phyloP scores from a whole-genome alignment of 2,888 invertebrate genomes.

The Anthrax anthrax region DNA sequence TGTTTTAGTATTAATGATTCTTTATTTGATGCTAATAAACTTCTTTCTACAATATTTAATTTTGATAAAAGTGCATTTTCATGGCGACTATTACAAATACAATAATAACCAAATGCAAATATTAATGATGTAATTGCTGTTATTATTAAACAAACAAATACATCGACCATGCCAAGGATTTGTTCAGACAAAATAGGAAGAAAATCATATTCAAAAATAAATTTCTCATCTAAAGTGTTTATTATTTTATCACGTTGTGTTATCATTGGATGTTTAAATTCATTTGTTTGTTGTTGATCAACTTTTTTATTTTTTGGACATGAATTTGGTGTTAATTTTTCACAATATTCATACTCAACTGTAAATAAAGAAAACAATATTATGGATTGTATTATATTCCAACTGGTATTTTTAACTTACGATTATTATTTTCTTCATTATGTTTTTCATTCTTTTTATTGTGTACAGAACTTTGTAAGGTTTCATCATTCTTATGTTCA shows the following conservation, averaged over 20 bases:
- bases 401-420: not conserved
- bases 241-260: not conserved
- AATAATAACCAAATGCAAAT: conserved; percentile 63
- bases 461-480: conserved; percentile 22
- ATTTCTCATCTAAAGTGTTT: not conserved
- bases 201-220: conserved; percentile 16
- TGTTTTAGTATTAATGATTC: conserved; percentile 53
- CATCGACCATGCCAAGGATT: conserved; percentile 32
- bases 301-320: conserved; percentile 11
- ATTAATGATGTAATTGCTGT: conserved; percentile 58
- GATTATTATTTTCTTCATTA: not conserved
- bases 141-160: conserved; percentile 45
- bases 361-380: not conserved
- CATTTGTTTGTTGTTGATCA: not conserved
- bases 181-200: conserved; percentile 19
- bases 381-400: not conserved
- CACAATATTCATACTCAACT: conserved; percentile 18
- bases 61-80: conserved; percentile 55
- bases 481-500: conserved; percentile 14
- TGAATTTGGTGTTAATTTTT: conserved; percentile 17
- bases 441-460: conserved; percentile 2
- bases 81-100: conserved; percentile 57
- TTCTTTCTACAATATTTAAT: conserved; percentile 48
- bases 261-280: not conserved
- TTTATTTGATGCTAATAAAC: conserved; percentile 42